These are phyloP conservation scores for Eristalis tenax DNA, from an alignment of 2,888 invertebrate genomes.

Conservation along the genomic window DNA sequence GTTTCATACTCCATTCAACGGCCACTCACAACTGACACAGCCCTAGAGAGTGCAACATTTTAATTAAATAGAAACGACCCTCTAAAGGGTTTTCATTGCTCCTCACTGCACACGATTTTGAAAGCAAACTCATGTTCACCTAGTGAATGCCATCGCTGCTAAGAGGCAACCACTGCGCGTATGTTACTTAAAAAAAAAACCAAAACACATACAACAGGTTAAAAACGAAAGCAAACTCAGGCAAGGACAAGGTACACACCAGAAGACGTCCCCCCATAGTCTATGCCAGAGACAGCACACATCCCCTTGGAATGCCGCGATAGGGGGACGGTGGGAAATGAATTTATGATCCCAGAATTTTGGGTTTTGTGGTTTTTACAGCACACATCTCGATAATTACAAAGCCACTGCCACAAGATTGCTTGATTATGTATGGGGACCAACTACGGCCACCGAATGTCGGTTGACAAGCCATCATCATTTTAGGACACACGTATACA, in stretches of 20 bases:
- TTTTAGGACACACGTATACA: background rate
- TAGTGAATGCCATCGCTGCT: background rate
- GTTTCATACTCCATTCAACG: background rate
- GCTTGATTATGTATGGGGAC: slow-evolving; percentile 2
- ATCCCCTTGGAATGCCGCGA: background rate
- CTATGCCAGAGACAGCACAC: background rate
- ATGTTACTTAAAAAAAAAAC: background rate
- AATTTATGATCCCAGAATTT: slow-evolving; percentile 43
- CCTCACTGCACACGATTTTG: background rate
- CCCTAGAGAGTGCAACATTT: background rate
- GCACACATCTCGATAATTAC: slow-evolving; percentile 49
- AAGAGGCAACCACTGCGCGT: background rate
- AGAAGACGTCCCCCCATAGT: background rate
- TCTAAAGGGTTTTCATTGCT: background rate
- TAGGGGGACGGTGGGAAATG: background rate
- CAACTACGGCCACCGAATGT: background rate
- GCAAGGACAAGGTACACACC: background rate
- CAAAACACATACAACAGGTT: background rate
- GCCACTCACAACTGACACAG: background rate
- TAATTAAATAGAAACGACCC: background rate
- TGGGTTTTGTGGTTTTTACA: slow-evolving; percentile 45
- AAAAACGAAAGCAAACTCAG: background rate
- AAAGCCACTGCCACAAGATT: slow-evolving; percentile 54
- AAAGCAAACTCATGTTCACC: background rate
- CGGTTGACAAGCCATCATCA: background rate